Evolutionary conservation across 2,113 vertebrate species (phyloP).

Genomic region (Nestor notabilis): DNA sequence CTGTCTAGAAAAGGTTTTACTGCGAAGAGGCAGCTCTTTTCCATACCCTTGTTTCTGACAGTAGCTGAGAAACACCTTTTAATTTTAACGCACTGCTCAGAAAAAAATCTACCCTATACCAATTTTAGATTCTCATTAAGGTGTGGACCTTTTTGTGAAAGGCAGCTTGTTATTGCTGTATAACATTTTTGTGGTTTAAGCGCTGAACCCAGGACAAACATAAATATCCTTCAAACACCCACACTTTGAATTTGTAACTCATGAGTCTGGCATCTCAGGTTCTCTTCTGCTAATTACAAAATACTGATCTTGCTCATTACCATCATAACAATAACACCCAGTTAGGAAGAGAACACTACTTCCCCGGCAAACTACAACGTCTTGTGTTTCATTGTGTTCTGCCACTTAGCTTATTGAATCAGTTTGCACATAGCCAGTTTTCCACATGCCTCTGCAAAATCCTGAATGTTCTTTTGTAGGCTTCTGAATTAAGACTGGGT

Average conservation of each 20-base stretch:
- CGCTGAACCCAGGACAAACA: no score
- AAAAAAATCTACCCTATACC: not conserved
- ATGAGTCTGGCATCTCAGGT: conserved; percentile 4
- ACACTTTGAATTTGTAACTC: conserved; percentile 9
- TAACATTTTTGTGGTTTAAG: no score
- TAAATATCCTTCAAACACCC: not conserved
- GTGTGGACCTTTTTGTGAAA: conserved; percentile 7
- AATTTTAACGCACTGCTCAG: not conserved
- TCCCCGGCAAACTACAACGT: not conserved
- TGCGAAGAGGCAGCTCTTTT: not conserved
- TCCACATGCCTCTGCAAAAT: not conserved
- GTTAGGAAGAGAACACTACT: not conserved
- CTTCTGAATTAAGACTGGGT: not conserved
- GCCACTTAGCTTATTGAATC: not conserved
- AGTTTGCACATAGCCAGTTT: not conserved
- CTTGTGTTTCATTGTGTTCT: not conserved
- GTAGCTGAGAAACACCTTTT: not conserved
- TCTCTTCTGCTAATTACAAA: conserved; percentile 25
- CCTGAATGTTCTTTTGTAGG: not conserved
- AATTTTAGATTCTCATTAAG: not conserved
- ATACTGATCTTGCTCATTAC: not conserved
- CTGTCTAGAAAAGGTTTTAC: not conserved
- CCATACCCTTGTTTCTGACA: not conserved
- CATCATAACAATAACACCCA: not conserved
- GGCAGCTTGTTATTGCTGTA: not conserved